Percentiles rank a stretch among this genome's conserved stretches.
These are phyloP conservation scores for Athalia rosae DNA, from an alignment of 2,888 invertebrate genomes.

Conservation along the genomic window DNA sequence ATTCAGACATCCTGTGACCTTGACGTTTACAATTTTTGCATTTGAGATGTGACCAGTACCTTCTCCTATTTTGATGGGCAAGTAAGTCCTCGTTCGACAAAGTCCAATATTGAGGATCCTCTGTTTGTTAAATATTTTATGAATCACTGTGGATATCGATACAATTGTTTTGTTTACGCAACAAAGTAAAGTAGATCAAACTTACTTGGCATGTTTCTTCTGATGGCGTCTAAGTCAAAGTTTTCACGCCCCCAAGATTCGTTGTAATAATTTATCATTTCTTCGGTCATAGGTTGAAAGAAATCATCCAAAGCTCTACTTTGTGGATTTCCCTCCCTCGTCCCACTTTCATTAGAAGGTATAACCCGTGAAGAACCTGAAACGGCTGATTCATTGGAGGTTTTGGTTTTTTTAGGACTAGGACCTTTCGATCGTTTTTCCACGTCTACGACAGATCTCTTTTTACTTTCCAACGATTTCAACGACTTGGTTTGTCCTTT, in stretches of 20 bases:
- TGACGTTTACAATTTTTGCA: conserved; percentile 80
- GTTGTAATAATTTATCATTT: conserved; percentile 81
- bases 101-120: conserved; percentile 64
- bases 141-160: neutral
- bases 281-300: conserved; percentile 65
- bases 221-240: conserved; percentile 77
- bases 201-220: conserved; percentile 81
- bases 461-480: conserved; percentile 20
- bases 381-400: conserved; percentile 18
- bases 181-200: conserved; percentile 48
- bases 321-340: neutral
- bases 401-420: conserved; percentile 30
- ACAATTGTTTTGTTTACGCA: neutral
- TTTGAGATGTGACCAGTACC: conserved; percentile 54
- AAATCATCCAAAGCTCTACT: conserved; percentile 55
- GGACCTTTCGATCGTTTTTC: conserved; percentile 12
- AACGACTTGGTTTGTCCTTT: neutral
- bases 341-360: neutral
- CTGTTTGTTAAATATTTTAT: conserved; percentile 52
- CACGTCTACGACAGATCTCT: conserved; percentile 14
- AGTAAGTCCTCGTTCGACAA: conserved; percentile 64
- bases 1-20: conserved; percentile 79
- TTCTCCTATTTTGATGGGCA: conserved; percentile 44
- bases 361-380: conserved; percentile 6
- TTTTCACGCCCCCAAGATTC: conserved; percentile 81